Evolutionary conservation across 2,113 vertebrate genomes (phyloP).

Genomic region (Nycticorax nycticorax): DNA sequence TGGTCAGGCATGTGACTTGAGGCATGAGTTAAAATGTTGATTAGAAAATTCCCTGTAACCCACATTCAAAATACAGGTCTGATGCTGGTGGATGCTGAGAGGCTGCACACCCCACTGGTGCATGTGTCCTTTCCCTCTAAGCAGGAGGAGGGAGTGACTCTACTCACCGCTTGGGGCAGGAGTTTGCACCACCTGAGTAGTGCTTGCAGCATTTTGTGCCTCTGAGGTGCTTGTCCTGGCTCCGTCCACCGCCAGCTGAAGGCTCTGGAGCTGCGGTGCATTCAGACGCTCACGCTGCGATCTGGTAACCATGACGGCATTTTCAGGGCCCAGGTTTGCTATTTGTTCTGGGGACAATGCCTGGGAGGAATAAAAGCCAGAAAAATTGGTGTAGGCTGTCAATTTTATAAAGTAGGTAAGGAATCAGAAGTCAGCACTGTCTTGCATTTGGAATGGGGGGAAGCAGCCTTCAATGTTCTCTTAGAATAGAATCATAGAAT

Average conservation of each 20-base stretch:
- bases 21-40: background rate
- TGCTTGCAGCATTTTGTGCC: background rate
- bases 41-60: background rate
- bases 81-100: background rate
- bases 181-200: background rate
- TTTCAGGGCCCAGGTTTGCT: constrained; percentile 74
- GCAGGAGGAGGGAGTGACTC: background rate
- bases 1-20: background rate
- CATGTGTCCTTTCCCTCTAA: background rate
- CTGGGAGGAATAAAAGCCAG: constrained; percentile 37
- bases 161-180: constrained; percentile 44
- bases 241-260: constrained; percentile 74
- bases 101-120: background rate
- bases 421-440: background rate
- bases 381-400: background rate
- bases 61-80: background rate
- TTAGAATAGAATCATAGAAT: too few species aligned
- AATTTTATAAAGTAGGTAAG: background rate
- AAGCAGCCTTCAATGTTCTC: background rate
- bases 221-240: constrained; percentile 31
- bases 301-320: constrained; percentile 73
- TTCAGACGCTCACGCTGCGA: constrained; percentile 63
- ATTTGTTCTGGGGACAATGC: constrained; percentile 77
- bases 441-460: background rate
- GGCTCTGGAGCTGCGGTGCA: constrained; percentile 72